Percentiles rank a stretch among this genome's conserved stretches.
phyloP scores from a whole-genome alignment of 2,797 vertebrate species.

The Salmo trutta region DNA sequence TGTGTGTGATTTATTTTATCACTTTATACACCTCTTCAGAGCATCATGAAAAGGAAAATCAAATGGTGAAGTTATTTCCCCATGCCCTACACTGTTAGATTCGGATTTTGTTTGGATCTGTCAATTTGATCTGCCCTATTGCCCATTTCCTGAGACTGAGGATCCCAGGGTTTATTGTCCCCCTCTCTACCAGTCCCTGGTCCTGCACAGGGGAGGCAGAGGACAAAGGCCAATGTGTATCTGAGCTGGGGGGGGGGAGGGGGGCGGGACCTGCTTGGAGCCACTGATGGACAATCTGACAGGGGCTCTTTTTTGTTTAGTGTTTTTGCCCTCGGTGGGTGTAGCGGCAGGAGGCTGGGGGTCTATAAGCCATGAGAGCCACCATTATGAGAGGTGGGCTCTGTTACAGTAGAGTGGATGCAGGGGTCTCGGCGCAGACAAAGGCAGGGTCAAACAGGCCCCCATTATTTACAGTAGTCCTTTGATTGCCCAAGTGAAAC shows the following conservation, averaged over 20 bases:
- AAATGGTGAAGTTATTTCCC: background rate
- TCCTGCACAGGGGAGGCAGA: slow-evolving; percentile 45
- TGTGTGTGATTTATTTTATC: background rate
- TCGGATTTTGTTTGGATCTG: background rate
- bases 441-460: slow-evolving; percentile 77
- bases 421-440: slow-evolving; percentile 72
- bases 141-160: background rate
- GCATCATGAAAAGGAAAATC: background rate
- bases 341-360: slow-evolving; percentile 54
- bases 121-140: background rate
- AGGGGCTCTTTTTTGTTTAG: slow-evolving; percentile 56
- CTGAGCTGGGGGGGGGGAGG: slow-evolving; percentile 56
- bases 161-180: background rate
- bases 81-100: background rate
- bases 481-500: slow-evolving; percentile 84
- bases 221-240: slow-evolving; percentile 80
- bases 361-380: slow-evolving; percentile 73
- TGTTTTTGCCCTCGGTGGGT: slow-evolving; percentile 66
- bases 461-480: slow-evolving; percentile 87
- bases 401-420: slow-evolving; percentile 81
- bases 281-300: slow-evolving; percentile 58
- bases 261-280: slow-evolving; percentile 67
- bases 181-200: slow-evolving; percentile 17
- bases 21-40: background rate
- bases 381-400: slow-evolving; percentile 75